Percentiles rank a stretch among this genome's conserved stretches.
Evolutionary conservation across 92 coral and sea anemone species (phyloP).

Genomic region (Isaurus tuberculatus): DNA sequence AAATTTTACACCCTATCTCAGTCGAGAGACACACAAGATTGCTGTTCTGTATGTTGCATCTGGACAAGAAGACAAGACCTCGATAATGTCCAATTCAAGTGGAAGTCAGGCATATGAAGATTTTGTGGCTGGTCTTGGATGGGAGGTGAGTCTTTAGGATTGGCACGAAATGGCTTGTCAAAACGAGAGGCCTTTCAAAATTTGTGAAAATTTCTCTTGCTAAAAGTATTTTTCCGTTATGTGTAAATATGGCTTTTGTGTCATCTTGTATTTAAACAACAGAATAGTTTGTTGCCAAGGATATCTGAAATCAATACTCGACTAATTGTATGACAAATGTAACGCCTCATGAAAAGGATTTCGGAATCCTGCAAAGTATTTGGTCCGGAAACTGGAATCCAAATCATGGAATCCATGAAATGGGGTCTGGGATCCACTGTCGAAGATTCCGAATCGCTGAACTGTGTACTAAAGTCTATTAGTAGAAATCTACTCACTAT

Average conservation of each 20-base stretch:
- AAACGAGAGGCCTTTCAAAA: neutral
- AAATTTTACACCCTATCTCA: conserved; percentile 15
- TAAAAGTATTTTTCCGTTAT: neutral
- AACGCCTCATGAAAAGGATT: no score
- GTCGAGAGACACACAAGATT: conserved; percentile 99
- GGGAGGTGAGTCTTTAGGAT: conserved; percentile 76
- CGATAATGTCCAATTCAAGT: conserved; percentile 89
- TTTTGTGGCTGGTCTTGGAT: conserved; percentile 97
- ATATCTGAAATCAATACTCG: no score
- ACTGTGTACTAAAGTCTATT: no score
- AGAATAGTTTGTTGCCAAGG: no score
- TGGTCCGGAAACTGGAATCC: no score
- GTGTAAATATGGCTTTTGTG: neutral
- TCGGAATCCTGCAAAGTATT: no score
- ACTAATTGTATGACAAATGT: no score
- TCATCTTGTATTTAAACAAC: no score
- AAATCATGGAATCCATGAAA: no score
- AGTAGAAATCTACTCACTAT: no score
- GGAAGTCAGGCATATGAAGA: conserved; percentile 94
- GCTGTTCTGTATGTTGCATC: conserved; percentile 94
- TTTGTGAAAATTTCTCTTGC: neutral
- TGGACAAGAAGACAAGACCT: conserved; percentile 98
- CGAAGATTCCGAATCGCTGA: no score
- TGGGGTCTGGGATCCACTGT: no score
- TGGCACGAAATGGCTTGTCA: neutral